Evolutionary conservation across 2,888 invertebrate genomes (phyloP).

Genomic region (Cactoblastis cactorum): DNA sequence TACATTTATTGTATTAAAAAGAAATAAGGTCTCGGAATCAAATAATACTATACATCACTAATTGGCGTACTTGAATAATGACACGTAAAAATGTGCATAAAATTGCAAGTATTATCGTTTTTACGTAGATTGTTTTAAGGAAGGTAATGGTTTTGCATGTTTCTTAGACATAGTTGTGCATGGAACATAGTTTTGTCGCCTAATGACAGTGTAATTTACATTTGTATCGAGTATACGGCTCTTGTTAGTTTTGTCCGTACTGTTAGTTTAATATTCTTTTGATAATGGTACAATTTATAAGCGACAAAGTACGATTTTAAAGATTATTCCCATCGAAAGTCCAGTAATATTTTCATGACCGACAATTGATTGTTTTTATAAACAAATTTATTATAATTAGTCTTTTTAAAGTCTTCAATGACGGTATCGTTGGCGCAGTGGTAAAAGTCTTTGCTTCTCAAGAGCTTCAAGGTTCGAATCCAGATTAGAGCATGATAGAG

Average conservation of each 20-base stretch:
- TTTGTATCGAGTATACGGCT: slow-evolving; percentile 5
- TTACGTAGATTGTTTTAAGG: not conserved
- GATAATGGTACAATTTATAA: not conserved
- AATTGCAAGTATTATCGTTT: not conserved
- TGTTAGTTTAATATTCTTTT: slow-evolving; percentile 8
- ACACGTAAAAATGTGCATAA: not conserved
- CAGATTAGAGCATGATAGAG: no score
- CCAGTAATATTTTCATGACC: no score
- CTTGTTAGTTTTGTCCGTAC: slow-evolving; percentile 3
- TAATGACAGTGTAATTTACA: slow-evolving; percentile 9
- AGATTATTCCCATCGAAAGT: no score
- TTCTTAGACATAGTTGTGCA: not conserved
- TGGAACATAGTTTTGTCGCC: slow-evolving; percentile 6
- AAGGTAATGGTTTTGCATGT: not conserved
- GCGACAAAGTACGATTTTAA: no score
- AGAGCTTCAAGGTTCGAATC: no score
- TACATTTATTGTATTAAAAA: not conserved
- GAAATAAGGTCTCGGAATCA: not conserved
- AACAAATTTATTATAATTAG: no score
- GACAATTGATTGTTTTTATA: no score
- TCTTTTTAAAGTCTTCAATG: no score
- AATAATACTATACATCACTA: slow-evolving; percentile 2
- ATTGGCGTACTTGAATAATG: slow-evolving; percentile 3
- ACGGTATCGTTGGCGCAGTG: no score
- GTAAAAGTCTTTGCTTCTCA: no score